A percentile compares a stretch with the other conserved stretches of the same genome.
Conservation (phyloP, 2,888 invertebrate species). For the Spilarctia lutea region DNA sequence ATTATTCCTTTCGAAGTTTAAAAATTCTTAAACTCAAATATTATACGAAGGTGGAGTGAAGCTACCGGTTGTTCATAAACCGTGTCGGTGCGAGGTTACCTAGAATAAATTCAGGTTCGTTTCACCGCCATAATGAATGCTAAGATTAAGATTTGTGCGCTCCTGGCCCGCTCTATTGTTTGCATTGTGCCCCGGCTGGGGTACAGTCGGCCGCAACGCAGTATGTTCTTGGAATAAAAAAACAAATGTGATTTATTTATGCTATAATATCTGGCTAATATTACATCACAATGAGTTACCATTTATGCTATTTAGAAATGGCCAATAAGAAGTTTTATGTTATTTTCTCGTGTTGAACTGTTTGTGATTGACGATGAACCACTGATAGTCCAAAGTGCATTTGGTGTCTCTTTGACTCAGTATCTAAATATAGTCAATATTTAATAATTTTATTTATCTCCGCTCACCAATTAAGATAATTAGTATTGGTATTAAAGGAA, state of each 20-base stretch:
- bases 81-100: conserved; percentile 67
- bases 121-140: conserved; percentile 81
- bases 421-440: too few relatives aligned
- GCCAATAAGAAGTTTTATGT: not conserved
- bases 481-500: too few relatives aligned
- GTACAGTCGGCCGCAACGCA: conserved; percentile 42
- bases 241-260: not conserved
- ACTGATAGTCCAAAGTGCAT: not conserved
- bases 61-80: conserved; percentile 66
- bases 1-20: too few relatives aligned
- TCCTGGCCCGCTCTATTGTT: conserved; percentile 80
- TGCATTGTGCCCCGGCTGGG: conserved; percentile 74
- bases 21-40: not conserved
- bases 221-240: not conserved
- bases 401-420: too few relatives aligned
- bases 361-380: not conserved
- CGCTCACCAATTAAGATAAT: too few relatives aligned
- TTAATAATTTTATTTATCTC: too few relatives aligned
- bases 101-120: conserved; percentile 85
- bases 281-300: not conserved
- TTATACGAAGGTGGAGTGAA: conserved; percentile 55
- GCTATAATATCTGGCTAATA: not conserved
- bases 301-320: not conserved
- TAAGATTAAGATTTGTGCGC: conserved; percentile 85
- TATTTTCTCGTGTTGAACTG: not conserved